These are phyloP conservation scores for Peromyscus attwateri DNA, from an alignment of 2,797 vertebrate species.

Conservation along the genomic window DNA sequence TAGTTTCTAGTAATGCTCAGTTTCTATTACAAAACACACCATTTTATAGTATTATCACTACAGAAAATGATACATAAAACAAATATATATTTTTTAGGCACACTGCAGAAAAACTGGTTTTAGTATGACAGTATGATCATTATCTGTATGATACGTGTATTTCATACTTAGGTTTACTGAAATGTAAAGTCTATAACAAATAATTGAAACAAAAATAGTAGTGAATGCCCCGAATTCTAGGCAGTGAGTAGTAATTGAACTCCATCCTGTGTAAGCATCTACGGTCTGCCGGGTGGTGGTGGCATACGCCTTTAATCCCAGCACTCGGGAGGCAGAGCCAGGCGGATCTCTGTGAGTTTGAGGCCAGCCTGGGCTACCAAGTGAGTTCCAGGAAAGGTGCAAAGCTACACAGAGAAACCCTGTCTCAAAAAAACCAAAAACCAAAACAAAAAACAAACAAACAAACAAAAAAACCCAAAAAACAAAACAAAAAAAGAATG, in stretches of 20 bases:
- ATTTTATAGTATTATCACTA: conserved; percentile 60
- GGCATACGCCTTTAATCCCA: too few species aligned
- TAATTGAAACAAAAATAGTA: neutral
- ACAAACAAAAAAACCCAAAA: too few species aligned
- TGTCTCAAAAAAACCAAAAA: too few species aligned
- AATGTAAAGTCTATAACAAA: conserved; percentile 54
- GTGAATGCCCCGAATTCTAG: conserved; percentile 29
- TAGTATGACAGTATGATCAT: conserved; percentile 25
- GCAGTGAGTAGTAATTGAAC: neutral
- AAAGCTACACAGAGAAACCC: too few species aligned
- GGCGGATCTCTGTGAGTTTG: too few species aligned
- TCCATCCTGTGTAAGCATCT: neutral
- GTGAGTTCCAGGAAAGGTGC: too few species aligned
- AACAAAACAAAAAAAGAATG: neutral
- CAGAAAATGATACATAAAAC: conserved; percentile 63
- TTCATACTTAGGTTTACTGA: conserved; percentile 64
- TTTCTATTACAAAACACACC: conserved; percentile 64
- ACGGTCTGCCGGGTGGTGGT: too few species aligned
- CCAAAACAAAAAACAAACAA: too few species aligned
- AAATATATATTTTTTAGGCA: conserved; percentile 41
- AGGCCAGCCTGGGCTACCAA: too few species aligned
- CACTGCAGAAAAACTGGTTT: conserved; percentile 1
- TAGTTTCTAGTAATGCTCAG: conserved; percentile 70
- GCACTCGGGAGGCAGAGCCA: too few species aligned
- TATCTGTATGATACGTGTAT: neutral